These are phyloP conservation scores for Ceratitis capitata DNA, from an alignment of 1,140 invertebrate species.

Conservation along the genomic window DNA sequence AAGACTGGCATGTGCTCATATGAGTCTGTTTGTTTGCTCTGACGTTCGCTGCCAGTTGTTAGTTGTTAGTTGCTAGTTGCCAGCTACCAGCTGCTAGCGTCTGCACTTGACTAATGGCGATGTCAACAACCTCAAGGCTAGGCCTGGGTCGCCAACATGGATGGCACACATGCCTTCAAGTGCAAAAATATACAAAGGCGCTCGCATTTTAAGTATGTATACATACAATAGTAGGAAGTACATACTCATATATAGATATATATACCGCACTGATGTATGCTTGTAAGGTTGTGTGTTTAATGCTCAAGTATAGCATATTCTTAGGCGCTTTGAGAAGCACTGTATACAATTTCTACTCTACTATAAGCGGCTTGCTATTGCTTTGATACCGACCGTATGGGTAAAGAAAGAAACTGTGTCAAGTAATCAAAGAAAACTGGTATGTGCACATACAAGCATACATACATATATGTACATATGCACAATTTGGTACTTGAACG, in stretches of 20 bases:
- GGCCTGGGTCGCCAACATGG: conserved; percentile 2
- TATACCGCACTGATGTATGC: neutral
- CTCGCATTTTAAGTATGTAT: neutral
- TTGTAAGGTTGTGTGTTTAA: neutral
- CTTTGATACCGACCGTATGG: neutral
- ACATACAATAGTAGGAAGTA: neutral
- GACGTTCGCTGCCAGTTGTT: neutral
- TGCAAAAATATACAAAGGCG: neutral
- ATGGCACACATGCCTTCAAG: neutral
- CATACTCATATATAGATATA: too few relatives aligned
- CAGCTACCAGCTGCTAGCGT: neutral
- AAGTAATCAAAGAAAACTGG: neutral
- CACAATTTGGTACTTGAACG: too few relatives aligned
- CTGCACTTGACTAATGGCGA: conserved; percentile 36
- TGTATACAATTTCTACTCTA: neutral
- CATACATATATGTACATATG: neutral
- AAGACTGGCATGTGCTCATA: neutral
- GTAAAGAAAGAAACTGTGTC: conserved; percentile 12
- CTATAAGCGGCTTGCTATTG: neutral
- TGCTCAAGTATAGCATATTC: neutral
- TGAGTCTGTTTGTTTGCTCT: neutral
- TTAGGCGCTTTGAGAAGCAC: neutral
- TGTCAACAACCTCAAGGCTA: conserved; percentile 36
- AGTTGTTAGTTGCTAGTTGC: neutral
- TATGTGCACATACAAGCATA: neutral